Percentiles rank a stretch among this genome's conserved stretches.
Conservation (phyloP, 2,797 vertebrate species). For the Acropternis orthonyx region DNA sequence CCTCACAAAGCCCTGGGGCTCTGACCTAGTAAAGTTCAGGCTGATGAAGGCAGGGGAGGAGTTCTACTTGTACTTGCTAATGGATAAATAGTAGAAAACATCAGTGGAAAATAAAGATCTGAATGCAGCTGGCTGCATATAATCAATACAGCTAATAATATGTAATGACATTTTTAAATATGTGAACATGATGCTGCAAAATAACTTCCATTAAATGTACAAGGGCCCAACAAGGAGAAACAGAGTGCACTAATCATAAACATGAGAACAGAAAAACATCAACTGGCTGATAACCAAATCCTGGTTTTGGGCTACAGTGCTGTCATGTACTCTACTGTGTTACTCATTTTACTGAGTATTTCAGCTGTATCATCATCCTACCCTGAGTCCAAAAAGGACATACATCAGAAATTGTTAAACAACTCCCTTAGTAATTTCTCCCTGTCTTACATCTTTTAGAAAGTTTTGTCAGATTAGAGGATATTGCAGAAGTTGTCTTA, state of each 20-base stretch:
- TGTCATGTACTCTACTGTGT: accelerated
- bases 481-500: neutral
- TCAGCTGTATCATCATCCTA: neutral
- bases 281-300: neutral
- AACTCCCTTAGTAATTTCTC: neutral
- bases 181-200: neutral
- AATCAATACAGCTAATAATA: constrained; percentile 55
- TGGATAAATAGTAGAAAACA: constrained; percentile 31
- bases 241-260: neutral
- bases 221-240: neutral
- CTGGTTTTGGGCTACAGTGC: neutral
- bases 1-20: constrained; percentile 25
- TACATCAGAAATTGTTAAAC: neutral
- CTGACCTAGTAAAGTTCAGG: constrained; percentile 48
- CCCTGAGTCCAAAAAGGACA: neutral
- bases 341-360: neutral
- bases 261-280: neutral
- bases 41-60: constrained; percentile 13
- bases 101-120: neutral
- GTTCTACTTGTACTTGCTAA: neutral
- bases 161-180: constrained; percentile 21
- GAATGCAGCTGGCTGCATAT: neutral
- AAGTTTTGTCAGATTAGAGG: neutral
- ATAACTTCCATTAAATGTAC: neutral
- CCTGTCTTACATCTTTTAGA: neutral